These are phyloP conservation scores for Gadus macrocephalus DNA, from an alignment of 2,113 vertebrate species.

Conservation along the genomic window DNA sequence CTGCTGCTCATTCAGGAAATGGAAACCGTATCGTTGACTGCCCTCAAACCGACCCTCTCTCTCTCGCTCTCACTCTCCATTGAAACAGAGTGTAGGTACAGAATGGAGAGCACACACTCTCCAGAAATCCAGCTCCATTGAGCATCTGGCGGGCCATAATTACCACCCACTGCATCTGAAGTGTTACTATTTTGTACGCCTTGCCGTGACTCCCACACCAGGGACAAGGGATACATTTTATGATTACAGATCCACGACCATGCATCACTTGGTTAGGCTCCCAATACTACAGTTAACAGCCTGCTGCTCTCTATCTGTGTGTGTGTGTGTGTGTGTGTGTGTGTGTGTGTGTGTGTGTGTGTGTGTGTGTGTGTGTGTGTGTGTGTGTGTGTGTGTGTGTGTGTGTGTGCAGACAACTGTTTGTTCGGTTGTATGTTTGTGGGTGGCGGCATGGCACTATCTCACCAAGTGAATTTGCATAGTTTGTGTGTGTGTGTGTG, in stretches of 20 bases:
- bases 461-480: neutral
- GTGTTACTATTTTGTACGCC: slow-evolving; percentile 48
- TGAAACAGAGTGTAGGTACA: no score
- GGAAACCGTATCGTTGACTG: no score
- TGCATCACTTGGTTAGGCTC: slow-evolving; percentile 55
- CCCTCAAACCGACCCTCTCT: no score
- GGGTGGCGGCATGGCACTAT: neutral
- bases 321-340: slow-evolving; percentile 2
- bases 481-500: slow-evolving; percentile 34
- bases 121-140: slow-evolving; percentile 55
- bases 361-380: neutral
- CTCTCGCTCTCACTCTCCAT: no score
- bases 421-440: neutral
- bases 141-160: slow-evolving; percentile 61
- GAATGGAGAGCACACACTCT: slow-evolving; percentile 32
- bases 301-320: slow-evolving; percentile 25
- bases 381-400: slow-evolving; percentile 9
- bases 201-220: slow-evolving; percentile 46
- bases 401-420: neutral
- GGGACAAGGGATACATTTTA: slow-evolving; percentile 50
- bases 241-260: slow-evolving; percentile 55
- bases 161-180: slow-evolving; percentile 48
- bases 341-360: neutral
- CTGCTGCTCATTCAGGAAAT: no score
- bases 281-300: slow-evolving; percentile 35